phyloP scores from a whole-genome alignment of 2,113 vertebrate genomes.

The Amphiprion ocellaris region DNA sequence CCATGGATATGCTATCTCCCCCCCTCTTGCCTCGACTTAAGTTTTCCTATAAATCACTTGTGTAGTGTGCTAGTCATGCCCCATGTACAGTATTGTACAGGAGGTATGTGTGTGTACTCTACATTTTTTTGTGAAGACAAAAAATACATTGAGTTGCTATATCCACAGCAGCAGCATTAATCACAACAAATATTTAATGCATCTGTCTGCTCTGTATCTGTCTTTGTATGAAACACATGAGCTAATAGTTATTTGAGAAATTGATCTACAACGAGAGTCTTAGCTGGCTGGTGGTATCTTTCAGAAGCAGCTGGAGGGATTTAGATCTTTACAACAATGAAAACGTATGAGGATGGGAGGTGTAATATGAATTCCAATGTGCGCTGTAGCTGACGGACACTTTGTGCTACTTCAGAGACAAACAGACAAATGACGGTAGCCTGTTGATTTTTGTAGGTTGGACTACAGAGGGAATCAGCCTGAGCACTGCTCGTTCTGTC shows the following conservation, averaged over 20 bases:
- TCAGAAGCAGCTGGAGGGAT: constrained; percentile 47
- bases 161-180: constrained; percentile 30
- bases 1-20: neutral
- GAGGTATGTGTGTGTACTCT: neutral
- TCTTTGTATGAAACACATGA: constrained; percentile 25
- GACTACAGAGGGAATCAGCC: constrained; percentile 49
- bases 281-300: constrained; percentile 24
- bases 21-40: too few species aligned
- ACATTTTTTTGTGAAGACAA: constrained; percentile 4
- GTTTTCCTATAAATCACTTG: too few species aligned
- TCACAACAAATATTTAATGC: neutral
- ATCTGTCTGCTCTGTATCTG: constrained; percentile 17
- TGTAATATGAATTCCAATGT: constrained; percentile 52
- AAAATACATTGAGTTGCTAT: neutral
- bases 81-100: neutral
- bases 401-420: constrained; percentile 54
- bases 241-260: constrained; percentile 44
- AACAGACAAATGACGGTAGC: constrained; percentile 61
- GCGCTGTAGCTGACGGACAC: constrained; percentile 56
- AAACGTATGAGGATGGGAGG: constrained; percentile 50
- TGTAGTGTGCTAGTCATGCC: too few species aligned
- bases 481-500: constrained; percentile 71
- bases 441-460: constrained; percentile 64
- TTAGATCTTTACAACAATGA: constrained; percentile 57
- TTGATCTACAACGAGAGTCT: constrained; percentile 37